Conservation (phyloP, 2,113 vertebrate species). For the Thymallus thymallus region DNA sequence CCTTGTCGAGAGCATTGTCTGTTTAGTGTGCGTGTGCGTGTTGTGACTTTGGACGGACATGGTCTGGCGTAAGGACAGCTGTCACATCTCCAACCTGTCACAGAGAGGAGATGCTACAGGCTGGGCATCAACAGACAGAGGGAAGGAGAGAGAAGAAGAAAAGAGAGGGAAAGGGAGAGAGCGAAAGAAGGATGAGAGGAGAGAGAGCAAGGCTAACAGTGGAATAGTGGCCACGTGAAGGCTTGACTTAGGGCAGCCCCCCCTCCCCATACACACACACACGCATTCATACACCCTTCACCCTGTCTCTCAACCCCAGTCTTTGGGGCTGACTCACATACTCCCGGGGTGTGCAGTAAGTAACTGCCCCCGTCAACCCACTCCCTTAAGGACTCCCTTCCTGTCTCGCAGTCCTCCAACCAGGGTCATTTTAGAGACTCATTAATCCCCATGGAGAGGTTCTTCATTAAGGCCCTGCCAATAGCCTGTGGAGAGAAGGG, state of each 20-base stretch:
- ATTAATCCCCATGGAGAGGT: slow-evolving; percentile 39
- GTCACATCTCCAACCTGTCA: slow-evolving; percentile 73
- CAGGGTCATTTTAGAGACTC: slow-evolving; percentile 53
- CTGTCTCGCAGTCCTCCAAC: slow-evolving; percentile 41
- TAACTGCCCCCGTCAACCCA: slow-evolving; percentile 53
- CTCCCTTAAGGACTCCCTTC: slow-evolving; percentile 46
- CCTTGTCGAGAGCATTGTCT: slow-evolving; percentile 55
- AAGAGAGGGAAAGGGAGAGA: slow-evolving; percentile 4
- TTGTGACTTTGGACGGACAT: slow-evolving; percentile 70
- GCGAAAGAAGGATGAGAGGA: slow-evolving; percentile 43
- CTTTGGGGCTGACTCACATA: slow-evolving; percentile 61
- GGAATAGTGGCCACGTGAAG: slow-evolving; percentile 54
- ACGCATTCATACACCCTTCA: background rate
- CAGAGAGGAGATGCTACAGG: slow-evolving; percentile 65
- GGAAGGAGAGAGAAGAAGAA: slow-evolving; percentile 39
- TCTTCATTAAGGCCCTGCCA: slow-evolving; percentile 67
- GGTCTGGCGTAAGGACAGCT: slow-evolving; percentile 74
- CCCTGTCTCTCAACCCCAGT: slow-evolving; percentile 52
- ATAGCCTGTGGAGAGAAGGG: slow-evolving; percentile 54
- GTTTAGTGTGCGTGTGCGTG: slow-evolving; percentile 22
- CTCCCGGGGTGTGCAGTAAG: slow-evolving; percentile 54
- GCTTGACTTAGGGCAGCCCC: slow-evolving; percentile 59
- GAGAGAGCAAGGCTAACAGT: background rate
- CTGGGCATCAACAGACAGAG: slow-evolving; percentile 57
- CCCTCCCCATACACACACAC: slow-evolving; percentile 10